Percentiles rank a stretch among this genome's conserved stretches.
Conservation (phyloP, 2,888 invertebrate species). For the Aleiodes leptofemur region DNA sequence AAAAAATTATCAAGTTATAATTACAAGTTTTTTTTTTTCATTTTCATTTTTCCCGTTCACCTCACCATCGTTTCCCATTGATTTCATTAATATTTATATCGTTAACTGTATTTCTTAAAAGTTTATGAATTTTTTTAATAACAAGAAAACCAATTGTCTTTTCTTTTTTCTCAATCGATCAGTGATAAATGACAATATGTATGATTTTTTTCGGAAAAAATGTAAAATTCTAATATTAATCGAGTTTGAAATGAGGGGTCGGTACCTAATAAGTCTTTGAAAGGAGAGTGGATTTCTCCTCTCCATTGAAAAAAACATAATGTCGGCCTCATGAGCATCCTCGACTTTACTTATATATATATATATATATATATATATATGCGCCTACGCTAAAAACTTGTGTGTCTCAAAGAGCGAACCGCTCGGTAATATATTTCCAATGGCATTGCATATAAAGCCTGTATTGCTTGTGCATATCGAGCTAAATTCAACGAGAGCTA, state of each 20-base stretch:
- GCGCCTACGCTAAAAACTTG: constrained; percentile 63
- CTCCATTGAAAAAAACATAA: constrained; percentile 54
- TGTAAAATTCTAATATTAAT: constrained; percentile 55
- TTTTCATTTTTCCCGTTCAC: constrained; percentile 2
- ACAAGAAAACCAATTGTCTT: no score
- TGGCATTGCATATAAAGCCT: constrained; percentile 56
- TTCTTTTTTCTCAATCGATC: no score
- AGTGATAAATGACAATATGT: constrained; percentile 26
- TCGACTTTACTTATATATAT: constrained; percentile 35
- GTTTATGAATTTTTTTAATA: neutral
- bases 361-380: constrained; percentile 41
- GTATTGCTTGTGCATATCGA: constrained; percentile 53
- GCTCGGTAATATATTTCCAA: constrained; percentile 65
- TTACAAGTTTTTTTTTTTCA: constrained; percentile 36
- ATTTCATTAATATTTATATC: constrained; percentile 30
- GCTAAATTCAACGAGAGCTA: constrained; percentile 49
- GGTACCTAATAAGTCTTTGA: constrained; percentile 69
- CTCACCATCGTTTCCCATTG: neutral
- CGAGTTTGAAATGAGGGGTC: constrained; percentile 61
- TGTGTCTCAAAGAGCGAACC: constrained; percentile 63
- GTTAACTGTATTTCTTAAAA: constrained; percentile 10
- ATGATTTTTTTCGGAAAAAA: neutral
- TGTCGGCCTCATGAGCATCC: constrained; percentile 47
- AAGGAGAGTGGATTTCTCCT: constrained; percentile 46
- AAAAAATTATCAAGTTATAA: constrained; percentile 48